phyloP scores from a whole-genome alignment of 2,797 vertebrate genomes.

The Lophius americanus region DNA sequence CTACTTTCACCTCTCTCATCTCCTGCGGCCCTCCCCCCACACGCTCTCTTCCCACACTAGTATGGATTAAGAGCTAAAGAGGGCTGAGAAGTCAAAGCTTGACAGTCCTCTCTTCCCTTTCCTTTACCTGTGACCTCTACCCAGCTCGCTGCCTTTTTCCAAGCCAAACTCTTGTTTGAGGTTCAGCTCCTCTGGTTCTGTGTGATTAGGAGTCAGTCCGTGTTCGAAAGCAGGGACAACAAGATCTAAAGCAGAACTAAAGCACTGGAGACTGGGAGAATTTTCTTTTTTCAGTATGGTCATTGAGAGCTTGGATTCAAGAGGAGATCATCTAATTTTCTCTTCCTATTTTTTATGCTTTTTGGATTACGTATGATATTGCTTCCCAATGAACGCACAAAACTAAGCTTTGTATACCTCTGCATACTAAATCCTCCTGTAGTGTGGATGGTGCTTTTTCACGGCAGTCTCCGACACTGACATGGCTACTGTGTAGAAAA shows the following conservation, averaged over 20 bases:
- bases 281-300: constrained; percentile 12
- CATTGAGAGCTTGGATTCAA: constrained; percentile 23
- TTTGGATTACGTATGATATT: constrained; percentile 66
- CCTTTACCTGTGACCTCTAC: constrained; percentile 45
- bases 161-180: constrained; percentile 44
- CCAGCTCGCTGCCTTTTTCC: constrained; percentile 48
- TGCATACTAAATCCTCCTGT: constrained; percentile 45
- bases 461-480: constrained; percentile 28
- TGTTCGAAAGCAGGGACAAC: constrained; percentile 62
- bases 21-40: constrained; percentile 26
- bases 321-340: constrained; percentile 25
- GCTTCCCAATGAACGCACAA: constrained; percentile 33
- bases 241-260: constrained; percentile 32
- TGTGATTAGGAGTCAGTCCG: constrained; percentile 73
- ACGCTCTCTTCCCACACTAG: constrained; percentile 51
- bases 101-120: constrained; percentile 47
- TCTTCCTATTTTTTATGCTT: constrained; percentile 7
- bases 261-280: constrained; percentile 45
- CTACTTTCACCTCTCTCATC: constrained; percentile 57
- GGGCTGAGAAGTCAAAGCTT: constrained; percentile 78
- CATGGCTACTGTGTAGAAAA: constrained; percentile 61
- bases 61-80: constrained; percentile 84
- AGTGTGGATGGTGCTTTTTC: constrained; percentile 47
- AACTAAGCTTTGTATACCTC: constrained; percentile 16
- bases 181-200: constrained; percentile 43